Conservation (phyloP, 2,113 vertebrate genomes). For the Isichthys henryi region DNA sequence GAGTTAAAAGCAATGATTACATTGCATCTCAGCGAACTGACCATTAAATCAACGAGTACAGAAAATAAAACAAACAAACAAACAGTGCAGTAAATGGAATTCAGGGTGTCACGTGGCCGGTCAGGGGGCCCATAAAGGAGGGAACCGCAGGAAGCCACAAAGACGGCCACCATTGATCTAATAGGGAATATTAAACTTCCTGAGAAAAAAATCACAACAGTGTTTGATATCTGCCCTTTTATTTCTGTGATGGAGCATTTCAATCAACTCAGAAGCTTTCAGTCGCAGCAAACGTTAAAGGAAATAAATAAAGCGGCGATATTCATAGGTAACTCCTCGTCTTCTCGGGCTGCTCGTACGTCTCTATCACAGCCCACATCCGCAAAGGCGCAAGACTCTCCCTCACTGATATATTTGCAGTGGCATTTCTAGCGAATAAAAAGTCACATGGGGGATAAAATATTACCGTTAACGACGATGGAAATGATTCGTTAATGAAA, state of each 20-base stretch:
- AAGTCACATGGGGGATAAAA: background rate
- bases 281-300: background rate
- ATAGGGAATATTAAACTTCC: background rate
- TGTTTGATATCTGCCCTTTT: background rate
- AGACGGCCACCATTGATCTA: background rate
- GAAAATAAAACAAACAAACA: background rate
- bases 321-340: background rate
- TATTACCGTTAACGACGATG: background rate
- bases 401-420: background rate
- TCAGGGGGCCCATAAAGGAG: background rate
- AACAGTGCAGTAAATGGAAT: background rate
- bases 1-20: no score
- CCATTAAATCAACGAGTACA: background rate
- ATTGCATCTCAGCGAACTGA: background rate
- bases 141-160: background rate
- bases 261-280: conserved; percentile 12
- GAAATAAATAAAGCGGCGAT: background rate
- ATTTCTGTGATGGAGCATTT: conserved; percentile 8
- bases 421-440: background rate
- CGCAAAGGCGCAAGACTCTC: background rate
- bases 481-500: background rate
- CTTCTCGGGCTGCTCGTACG: background rate
- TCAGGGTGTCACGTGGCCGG: background rate
- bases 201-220: background rate
- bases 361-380: background rate